Evolutionary conservation across 2,888 invertebrate species (phyloP).

Genomic region (Chaitophorus viminalis): DNA sequence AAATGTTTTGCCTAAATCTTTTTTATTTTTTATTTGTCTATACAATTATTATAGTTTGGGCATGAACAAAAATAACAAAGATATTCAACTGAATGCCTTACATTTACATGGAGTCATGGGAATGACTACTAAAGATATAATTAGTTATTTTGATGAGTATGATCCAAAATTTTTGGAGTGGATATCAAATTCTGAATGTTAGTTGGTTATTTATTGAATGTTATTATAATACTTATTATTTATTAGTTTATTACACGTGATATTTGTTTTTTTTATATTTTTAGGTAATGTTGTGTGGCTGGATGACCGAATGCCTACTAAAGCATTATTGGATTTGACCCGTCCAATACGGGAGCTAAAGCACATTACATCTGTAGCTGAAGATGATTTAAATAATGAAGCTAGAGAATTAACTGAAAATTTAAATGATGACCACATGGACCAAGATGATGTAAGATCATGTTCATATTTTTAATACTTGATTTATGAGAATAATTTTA

Average conservation of each 20-base stretch:
- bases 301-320: constrained; percentile 49
- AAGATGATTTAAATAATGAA: constrained; percentile 3
- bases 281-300: constrained; percentile 57
- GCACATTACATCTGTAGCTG: constrained; percentile 33
- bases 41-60: constrained; percentile 47
- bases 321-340: constrained; percentile 43
- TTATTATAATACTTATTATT: neutral
- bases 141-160: constrained; percentile 48
- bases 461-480: neutral
- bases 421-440: constrained; percentile 50
- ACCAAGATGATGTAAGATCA: constrained; percentile 49
- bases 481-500: neutral
- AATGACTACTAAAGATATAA: constrained; percentile 53
- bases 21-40: neutral
- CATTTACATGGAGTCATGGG: constrained; percentile 52
- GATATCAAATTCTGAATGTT: constrained; percentile 53
- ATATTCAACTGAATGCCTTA: constrained; percentile 57
- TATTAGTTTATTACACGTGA: too few relatives aligned
- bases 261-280: neutral
- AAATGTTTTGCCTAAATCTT: too few relatives aligned
- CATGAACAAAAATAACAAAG: constrained; percentile 56
- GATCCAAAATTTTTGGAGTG: constrained; percentile 58
- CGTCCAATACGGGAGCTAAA: constrained; percentile 49
- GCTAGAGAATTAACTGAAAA: constrained; percentile 21
- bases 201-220: constrained; percentile 23